These are phyloP conservation scores for Drosophila ironensis DNA, from an alignment of 1,140 invertebrate genomes.

Conservation along the genomic window DNA sequence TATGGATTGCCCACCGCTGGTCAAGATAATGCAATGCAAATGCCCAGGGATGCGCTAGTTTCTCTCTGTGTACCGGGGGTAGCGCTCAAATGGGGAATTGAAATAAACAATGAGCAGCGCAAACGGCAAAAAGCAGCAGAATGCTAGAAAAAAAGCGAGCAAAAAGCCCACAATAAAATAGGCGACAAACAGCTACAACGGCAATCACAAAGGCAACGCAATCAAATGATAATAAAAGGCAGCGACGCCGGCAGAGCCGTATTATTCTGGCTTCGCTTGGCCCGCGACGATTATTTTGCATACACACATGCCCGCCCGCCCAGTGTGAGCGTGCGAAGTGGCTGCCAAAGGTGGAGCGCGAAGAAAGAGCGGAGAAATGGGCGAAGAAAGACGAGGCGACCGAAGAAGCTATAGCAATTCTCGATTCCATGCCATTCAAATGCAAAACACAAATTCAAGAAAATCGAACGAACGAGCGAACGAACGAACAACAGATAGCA, in stretches of 20 bases:
- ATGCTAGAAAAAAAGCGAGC: conserved; percentile 19
- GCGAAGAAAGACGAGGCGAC: conserved; percentile 6
- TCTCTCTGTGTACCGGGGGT: conserved; percentile 5
- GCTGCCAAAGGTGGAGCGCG: conserved; percentile 66
- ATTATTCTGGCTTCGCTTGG: conserved; percentile 20
- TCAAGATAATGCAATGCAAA: too few relatives aligned
- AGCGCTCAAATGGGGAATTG: conserved; percentile 52
- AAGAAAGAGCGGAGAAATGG: conserved; percentile 23
- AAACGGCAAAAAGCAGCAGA: conserved; percentile 49
- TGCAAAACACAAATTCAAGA: conserved; percentile 72
- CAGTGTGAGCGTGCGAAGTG: conserved; percentile 34
- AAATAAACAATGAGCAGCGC: conserved; percentile 60
- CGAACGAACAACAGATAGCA: conserved; percentile 38
- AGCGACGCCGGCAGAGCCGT: conserved; percentile 1
- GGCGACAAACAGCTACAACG: conserved; percentile 49
- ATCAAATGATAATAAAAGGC: conserved; percentile 77
- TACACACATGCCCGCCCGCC: conserved; percentile 1
- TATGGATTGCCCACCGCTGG: too few relatives aligned
- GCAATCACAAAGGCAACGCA: conserved; percentile 68
- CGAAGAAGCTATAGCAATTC: conserved; percentile 75
- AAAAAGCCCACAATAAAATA: conserved; percentile 41
- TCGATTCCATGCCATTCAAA: conserved; percentile 58
- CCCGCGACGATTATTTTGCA: conserved; percentile 65
- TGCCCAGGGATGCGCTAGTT: too few relatives aligned
- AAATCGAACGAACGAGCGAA: too few relatives aligned